phyloP scores from a whole-genome alignment of 2,888 invertebrate species.

The Drosophila recens region DNA sequence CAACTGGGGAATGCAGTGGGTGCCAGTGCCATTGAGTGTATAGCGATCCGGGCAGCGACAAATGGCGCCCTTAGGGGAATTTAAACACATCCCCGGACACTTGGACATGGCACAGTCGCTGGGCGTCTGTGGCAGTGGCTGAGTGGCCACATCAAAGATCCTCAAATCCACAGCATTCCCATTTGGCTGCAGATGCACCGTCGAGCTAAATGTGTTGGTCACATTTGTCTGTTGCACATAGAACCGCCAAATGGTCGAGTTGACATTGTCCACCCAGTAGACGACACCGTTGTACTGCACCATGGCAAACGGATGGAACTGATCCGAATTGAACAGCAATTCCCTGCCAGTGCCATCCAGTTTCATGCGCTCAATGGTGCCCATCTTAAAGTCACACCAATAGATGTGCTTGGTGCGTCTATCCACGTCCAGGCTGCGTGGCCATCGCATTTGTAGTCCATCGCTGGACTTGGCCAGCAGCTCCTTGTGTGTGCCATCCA shows the following conservation, averaged over 20 bases:
- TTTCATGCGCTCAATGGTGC: conserved; percentile 89
- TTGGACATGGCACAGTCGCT: conserved; percentile 80
- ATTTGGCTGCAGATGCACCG: conserved; percentile 83
- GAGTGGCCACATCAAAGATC: conserved; percentile 87
- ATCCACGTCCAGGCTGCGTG: conserved; percentile 91
- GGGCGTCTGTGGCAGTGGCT: conserved; percentile 80
- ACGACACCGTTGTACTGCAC: conserved; percentile 88
- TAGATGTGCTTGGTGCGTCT: conserved; percentile 87
- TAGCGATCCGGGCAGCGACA: conserved; percentile 89
- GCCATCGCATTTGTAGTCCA: conserved; percentile 88
- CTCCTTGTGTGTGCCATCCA: conserved; percentile 90
- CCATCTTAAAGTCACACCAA: conserved; percentile 90
- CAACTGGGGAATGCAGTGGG: conserved; percentile 86
- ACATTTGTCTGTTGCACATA: conserved; percentile 82
- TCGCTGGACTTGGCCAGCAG: conserved; percentile 88
- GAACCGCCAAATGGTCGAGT: conserved; percentile 87
- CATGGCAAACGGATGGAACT: conserved; percentile 90
- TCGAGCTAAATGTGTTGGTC: conserved; percentile 84
- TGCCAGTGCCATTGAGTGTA: conserved; percentile 84
- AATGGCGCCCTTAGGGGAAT: conserved; percentile 86
- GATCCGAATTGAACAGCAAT: conserved; percentile 86
- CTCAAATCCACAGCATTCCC: conserved; percentile 89
- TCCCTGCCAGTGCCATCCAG: conserved; percentile 87
- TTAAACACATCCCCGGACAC: conserved; percentile 91
- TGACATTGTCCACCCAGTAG: conserved; percentile 90